Conservation (phyloP, 2,888 invertebrate species). For the Caenorhabditis macrosperma region DNA sequence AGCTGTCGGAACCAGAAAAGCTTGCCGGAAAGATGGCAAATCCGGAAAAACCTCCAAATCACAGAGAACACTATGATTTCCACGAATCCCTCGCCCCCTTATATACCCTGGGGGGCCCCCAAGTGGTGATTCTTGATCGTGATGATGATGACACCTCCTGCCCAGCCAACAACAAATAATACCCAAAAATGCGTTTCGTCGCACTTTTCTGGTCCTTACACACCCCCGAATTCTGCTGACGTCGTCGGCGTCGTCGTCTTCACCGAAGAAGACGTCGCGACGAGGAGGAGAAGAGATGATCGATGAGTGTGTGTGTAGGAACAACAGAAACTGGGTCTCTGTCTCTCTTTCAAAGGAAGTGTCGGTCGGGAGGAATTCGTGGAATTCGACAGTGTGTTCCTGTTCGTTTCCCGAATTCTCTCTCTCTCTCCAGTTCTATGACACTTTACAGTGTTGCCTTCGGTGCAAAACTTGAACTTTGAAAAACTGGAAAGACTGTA, state of each 20-base stretch:
- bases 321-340: neutral
- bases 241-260: neutral
- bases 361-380: neutral
- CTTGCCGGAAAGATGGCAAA: no score
- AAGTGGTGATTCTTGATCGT: neutral
- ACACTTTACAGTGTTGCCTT: no score
- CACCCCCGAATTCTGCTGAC: neutral
- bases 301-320: neutral
- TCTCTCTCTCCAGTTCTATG: no score
- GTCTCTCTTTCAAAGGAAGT: neutral
- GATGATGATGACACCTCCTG: no score
- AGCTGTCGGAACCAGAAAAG: no score
- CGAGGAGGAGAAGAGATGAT: neutral
- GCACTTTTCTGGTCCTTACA: neutral
- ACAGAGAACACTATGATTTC: no score
- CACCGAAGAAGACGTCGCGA: neutral
- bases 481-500: no score
- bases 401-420: no score
- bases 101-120: neutral
- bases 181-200: constrained; percentile 9
- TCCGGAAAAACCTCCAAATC: no score
- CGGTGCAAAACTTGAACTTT: no score
- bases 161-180: neutral
- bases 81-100: no score
- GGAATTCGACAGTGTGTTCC: neutral